Conservation (phyloP, 1,140 invertebrate genomes). For the Meloidogyne chitwoodi region DNA sequence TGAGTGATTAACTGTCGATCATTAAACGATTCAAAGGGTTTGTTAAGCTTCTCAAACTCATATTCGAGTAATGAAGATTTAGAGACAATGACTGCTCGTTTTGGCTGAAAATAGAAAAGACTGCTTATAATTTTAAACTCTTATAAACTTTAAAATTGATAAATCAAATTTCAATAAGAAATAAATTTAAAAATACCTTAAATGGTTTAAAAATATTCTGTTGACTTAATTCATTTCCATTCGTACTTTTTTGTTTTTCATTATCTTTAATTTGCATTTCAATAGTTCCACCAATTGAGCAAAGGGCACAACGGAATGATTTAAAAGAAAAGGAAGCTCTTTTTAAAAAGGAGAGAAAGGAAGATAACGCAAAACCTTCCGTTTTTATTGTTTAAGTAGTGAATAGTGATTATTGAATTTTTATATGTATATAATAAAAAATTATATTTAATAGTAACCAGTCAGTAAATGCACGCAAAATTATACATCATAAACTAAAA, state of each 20-base stretch:
- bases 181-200: neutral
- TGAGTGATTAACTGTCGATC: conserved; percentile 29
- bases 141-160: neutral
- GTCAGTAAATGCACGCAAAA: neutral
- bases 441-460: no score
- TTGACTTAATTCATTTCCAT: neutral
- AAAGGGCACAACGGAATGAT: neutral
- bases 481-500: neutral
- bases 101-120: neutral
- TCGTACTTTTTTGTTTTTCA: neutral
- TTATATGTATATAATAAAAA: neutral
- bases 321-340: neutral
- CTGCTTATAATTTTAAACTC: no score
- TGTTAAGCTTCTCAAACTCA: conserved; percentile 22
- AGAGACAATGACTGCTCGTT: conserved; percentile 29
- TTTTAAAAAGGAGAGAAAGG: neutral
- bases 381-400: neutral
- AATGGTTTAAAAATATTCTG: neutral
- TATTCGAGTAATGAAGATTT: conserved; percentile 32
- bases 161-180: neutral
- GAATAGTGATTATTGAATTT: neutral
- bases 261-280: neutral
- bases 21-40: neutral
- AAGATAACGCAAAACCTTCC: neutral
- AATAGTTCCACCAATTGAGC: neutral